Base-by-base conservation (phyloP, 92 coral and sea anemone genomes). In the Epizoanthus rinbou region DNA sequence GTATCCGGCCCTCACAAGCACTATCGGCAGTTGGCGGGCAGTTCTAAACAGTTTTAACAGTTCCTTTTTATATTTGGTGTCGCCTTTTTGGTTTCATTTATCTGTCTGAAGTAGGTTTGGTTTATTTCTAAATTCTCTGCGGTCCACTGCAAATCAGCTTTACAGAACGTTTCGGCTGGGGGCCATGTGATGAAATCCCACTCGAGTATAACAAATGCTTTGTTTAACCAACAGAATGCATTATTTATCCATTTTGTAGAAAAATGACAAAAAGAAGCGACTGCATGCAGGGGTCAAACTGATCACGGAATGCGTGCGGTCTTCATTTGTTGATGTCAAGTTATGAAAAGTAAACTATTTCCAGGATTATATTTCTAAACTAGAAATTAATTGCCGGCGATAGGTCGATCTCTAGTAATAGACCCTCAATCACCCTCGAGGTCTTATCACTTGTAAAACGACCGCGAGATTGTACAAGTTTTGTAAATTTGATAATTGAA, bases 81-180 rank as follows among this genome's bases (percentile, higher is more conserved):
- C 7, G 63, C 24, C 25, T 23, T 33, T 75, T 31, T 11, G n/a
- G 57, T 41, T 17, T n/a, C 41, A 13, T 78, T 78, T 62, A 39
- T 11, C 15, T 43, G 19, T 78, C 9, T 62, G 69, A 41, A 10
- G 16, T 10, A 28, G 31, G 63, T 75, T 75, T 62, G 17, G 82
- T 37, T 78, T 62, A 41, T 62, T 58, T 57, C 43, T 3, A 37
- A 37, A 37, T 37, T 37, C 80, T 75, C 57, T 58, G 81, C 81
- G 81, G 81, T 75, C 54, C 81, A 75, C 15, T 78, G 82, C 71
- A 78, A 78, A 62, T 50, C 71, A 39, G 56, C 82, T 78, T 78
- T 78, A 37, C 82, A 39, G 22, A 60, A 24, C 41, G 70, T 60
- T 59, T 59, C 43, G 43, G n/a, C 58, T 78, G 57, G 70, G 72